Conservation (phyloP, 2,888 invertebrate species). For the Camponotus fellah region DNA sequence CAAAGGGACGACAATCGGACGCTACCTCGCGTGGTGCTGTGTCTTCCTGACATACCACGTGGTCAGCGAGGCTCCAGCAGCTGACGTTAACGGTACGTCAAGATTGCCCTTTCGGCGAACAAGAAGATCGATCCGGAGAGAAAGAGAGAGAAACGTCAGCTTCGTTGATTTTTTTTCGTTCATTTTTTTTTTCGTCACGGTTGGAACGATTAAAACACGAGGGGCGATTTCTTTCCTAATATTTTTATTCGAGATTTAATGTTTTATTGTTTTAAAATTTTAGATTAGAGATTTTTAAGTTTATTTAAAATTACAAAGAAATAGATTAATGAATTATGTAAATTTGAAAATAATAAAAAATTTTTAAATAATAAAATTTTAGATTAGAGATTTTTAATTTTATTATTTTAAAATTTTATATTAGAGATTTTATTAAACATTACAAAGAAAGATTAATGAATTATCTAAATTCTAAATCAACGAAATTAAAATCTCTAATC, state of each 20-base stretch:
- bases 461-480: too few relatives aligned
- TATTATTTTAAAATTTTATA: too few relatives aligned
- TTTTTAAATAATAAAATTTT: too few relatives aligned
- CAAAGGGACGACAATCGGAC: conserved; percentile 45
- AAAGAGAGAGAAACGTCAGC: background rate
- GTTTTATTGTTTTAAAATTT: too few relatives aligned
- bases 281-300: too few relatives aligned
- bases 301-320: too few relatives aligned
- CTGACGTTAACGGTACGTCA: conserved; percentile 67
- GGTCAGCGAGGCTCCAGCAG: conserved; percentile 63
- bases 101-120: conserved; percentile 34
- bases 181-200: background rate
- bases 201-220: background rate
- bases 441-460: too few relatives aligned
- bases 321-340: too few relatives aligned
- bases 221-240: background rate
- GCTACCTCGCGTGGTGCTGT: conserved; percentile 64
- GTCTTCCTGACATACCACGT: conserved; percentile 70
- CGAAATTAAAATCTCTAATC: too few relatives aligned
- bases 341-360: too few relatives aligned
- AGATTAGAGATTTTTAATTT: too few relatives aligned
- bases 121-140: background rate
- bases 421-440: too few relatives aligned
- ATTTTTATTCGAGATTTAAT: background rate
- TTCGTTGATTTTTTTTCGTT: background rate